phyloP scores from a whole-genome alignment of 1,140 invertebrate genomes.

The Bilobella aurantiaca region DNA sequence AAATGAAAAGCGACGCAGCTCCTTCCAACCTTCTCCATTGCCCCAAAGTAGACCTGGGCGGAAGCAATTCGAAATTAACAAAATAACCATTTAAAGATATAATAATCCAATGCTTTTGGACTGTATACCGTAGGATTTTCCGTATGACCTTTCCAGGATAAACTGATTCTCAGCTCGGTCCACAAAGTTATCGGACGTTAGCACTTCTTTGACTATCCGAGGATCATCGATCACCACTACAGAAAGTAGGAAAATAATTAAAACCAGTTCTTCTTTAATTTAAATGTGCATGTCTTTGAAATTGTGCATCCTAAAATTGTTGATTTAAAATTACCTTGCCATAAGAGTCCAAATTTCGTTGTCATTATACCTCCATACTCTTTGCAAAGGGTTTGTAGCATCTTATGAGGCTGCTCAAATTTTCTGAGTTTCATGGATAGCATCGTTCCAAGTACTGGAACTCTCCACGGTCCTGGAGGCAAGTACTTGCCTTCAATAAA shows the following conservation, averaged over 20 bases:
- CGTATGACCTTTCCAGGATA: not conserved
- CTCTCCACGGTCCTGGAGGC: not conserved
- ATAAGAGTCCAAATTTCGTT: constrained; percentile 10
- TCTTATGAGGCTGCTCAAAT: constrained; percentile 12
- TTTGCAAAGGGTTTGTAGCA: constrained; percentile 12
- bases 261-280: not conserved
- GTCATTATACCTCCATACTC: constrained; percentile 20
- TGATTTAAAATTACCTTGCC: constrained; percentile 18
- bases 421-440: not conserved
- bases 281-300: not conserved
- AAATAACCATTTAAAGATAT: not conserved
- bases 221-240: constrained; percentile 15
- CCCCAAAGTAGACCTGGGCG: constrained; percentile 50
- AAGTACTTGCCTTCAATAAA: not conserved
- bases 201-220: constrained; percentile 10
- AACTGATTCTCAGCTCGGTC: not conserved
- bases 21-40: constrained; percentile 65
- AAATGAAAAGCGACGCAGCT: constrained; percentile 67
- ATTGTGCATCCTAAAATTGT: not conserved
- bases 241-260: not conserved
- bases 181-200: constrained; percentile 6
- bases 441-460: not conserved
- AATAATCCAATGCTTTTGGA: not conserved
- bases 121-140: not conserved
- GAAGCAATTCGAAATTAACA: not conserved